Conservation (phyloP, 2,888 invertebrate genomes). For the Andrena bucephala region DNA sequence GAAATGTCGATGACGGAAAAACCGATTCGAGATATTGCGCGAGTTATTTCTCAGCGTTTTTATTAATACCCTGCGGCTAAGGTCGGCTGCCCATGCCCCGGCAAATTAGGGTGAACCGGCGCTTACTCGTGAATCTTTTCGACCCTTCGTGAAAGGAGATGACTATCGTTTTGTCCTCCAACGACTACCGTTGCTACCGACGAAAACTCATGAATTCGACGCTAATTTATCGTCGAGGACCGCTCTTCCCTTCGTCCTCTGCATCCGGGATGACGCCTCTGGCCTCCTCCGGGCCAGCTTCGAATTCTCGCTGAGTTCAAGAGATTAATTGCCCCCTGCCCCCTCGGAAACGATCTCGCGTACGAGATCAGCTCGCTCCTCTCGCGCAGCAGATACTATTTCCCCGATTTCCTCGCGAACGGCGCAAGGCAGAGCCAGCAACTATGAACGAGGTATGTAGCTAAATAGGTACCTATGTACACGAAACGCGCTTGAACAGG, state of each 20-base stretch:
- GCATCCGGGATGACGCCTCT: constrained; percentile 61
- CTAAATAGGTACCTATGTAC: too few species aligned
- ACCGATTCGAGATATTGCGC: constrained; percentile 74
- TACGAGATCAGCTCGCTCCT: constrained; percentile 17
- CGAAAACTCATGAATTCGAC: constrained; percentile 72
- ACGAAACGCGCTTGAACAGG: background rate
- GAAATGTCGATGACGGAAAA: constrained; percentile 51
- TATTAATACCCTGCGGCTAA: constrained; percentile 71
- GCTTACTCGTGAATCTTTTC: constrained; percentile 70
- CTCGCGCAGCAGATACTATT: background rate
- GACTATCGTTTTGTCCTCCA: constrained; percentile 74
- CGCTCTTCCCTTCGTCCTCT: constrained; percentile 26
- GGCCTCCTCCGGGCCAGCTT: constrained; percentile 20
- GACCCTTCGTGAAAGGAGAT: constrained; percentile 73
- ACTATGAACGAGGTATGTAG: too few species aligned
- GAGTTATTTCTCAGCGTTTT: constrained; percentile 75
- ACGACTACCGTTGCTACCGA: constrained; percentile 75
- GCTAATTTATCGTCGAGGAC: constrained; percentile 69
- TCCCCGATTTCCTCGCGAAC: background rate
- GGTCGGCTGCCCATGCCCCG: constrained; percentile 36
- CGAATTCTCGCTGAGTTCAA: constrained; percentile 54
- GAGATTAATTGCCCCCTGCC: constrained; percentile 52
- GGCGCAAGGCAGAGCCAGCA: background rate
- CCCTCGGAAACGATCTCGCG: constrained; percentile 30
- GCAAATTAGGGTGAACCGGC: constrained; percentile 73